Evolutionary conservation across 2,113 vertebrate species (phyloP).

Genomic region (Saguinus midas): DNA sequence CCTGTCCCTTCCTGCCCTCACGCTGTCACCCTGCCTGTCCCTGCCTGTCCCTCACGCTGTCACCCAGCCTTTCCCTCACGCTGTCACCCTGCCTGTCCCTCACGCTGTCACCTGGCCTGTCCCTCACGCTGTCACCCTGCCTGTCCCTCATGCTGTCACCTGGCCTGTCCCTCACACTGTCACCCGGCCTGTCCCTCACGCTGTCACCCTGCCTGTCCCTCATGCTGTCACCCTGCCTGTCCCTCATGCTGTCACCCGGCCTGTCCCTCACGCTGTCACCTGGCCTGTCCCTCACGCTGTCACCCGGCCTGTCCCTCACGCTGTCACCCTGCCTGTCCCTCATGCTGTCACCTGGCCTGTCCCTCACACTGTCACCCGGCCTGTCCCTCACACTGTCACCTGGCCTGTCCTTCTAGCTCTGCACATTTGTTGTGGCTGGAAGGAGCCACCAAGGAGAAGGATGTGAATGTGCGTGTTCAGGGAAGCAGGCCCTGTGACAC

Average conservation of each 20-base stretch:
- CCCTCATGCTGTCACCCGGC: neutral
- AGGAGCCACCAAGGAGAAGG: accelerated
- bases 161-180: too few relatives aligned
- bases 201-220: neutral
- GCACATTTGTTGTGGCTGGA: neutral
- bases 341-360: neutral
- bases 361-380: too few relatives aligned
- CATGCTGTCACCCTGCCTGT: too few relatives aligned
- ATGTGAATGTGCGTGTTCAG: accelerated
- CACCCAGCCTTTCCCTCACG: neutral
- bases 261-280: neutral
- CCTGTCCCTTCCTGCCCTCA: neutral
- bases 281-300: neutral
- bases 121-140: neutral
- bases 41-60: accelerated
- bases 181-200: neutral
- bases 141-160: too few relatives aligned
- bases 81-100: too few relatives aligned
- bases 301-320: too few relatives aligned
- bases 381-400: neutral
- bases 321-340: neutral
- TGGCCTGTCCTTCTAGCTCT: neutral
- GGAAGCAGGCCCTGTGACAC: neutral
- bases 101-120: neutral
- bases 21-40: neutral